Evolutionary conservation across 2,797 vertebrate species (phyloP), one percentile per base, ranked within the genome.

Genomic region (Ibycter americanus): DNA sequence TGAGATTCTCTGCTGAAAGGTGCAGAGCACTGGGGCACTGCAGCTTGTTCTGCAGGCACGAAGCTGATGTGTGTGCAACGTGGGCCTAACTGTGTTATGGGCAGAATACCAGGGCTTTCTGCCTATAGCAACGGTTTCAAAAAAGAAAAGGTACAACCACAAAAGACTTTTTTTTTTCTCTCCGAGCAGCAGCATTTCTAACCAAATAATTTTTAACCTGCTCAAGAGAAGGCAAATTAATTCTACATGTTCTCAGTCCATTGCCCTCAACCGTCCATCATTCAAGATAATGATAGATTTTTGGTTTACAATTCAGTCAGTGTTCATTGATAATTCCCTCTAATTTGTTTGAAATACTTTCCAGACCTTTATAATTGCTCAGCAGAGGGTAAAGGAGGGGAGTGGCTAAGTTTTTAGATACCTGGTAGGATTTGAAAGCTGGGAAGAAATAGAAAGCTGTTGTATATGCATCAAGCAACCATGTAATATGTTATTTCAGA

Each of bases 1-100:
- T 40, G 85, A 65, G 78, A 61, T 89, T 81, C 82, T 89, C n/a
- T 65, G 65, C 61, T 95, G 85, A 77, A 91, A 95, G 91, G 74
- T 91, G 79, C 73, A 40, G 71, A 63, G 87, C 4, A 6, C 4
- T 51, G 55, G 29, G 66, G 27, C 40, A 29, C 32, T 55, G 55
- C 76, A 81, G 74, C 55, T 49, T 0, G 0, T 87, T 42, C 80
- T 70, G 36, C 36, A 42, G 83, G 55, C 88, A 73, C 0, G 5
- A 46, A 70, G 40, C 51, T 0, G 36, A 32, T 61, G 54, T 1
- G 0, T 51, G 44, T 63, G 52, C 72, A 47, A 46, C 1, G 0
- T 34, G 56, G 61, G 66, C 52, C 76, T 85, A 19, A 25, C 72
- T 34, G 25, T 15, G 25, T 52, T 55, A 42, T 0, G 2, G 51